Evolutionary conservation across 2,797 vertebrate species (phyloP), one percentile per base, ranked within the genome.

Genomic region (Gorsachius magnificus): DNA sequence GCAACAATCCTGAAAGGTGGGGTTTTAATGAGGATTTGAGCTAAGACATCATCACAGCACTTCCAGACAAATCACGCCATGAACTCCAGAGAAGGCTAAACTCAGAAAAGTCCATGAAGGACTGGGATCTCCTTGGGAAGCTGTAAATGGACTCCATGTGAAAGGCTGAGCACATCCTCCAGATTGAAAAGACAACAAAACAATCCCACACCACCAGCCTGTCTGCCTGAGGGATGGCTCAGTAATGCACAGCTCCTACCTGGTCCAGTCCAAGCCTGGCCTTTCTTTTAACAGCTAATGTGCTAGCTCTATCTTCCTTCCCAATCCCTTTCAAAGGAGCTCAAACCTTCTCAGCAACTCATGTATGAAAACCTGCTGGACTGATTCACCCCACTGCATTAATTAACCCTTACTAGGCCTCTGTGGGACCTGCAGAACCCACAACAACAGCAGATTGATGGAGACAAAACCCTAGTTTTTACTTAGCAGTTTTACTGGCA

Each of bases 1-100:
- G 20, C 13, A 68, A 15, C 6, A 0, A 10, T 20, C 46, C 61
- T 11, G 1, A 65, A 21, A 54, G 16, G 9, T 0, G 1, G 0
- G 9, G 2, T 16, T 31, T 26, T 15, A 46, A 64, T 0, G 8
- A 64, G 57, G 14, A 15, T 15, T 24, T 9, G 29, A 88, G 36
- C 45, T 41, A 19, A 57, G 45, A 26, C 24, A 22, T 5, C 20
- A 25, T 33, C 53, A n/a, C 56, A 48, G 51, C 51, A 10, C 41
- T 56, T 25, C 54, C 61, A 66, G 31, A 58, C 20, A 35, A 56
- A 45, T 16, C 50, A 17, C 2, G 7, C 43, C 64, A 29, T 46
- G 6, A 48, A 20, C 25, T 36, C 41, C 63, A 33, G n/a, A 10
- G 4, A 4, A 60, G 3, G 3, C 16, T 71, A 61, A 83, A 50